phyloP scores from a whole-genome alignment of 2,888 invertebrate genomes.

The Tipula confusa region DNA sequence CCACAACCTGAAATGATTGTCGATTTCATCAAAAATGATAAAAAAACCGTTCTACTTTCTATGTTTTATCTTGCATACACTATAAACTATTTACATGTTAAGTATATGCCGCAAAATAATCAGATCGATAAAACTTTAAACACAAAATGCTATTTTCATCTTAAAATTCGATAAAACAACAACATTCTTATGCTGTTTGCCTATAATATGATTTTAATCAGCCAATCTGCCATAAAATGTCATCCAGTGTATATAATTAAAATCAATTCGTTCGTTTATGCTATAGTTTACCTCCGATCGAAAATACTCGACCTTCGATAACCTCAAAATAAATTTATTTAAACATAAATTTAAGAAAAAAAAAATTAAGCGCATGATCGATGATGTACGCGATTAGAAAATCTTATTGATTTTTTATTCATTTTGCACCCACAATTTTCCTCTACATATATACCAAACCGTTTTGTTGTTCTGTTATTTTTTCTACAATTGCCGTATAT shows the following conservation, averaged over 20 bases:
- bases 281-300: not conserved
- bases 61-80: too few relatives aligned
- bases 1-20: too few relatives aligned
- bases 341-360: not conserved
- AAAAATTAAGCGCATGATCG: slow-evolving; percentile 20
- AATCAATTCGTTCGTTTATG: too few relatives aligned
- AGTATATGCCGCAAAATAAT: not conserved
- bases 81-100: too few relatives aligned
- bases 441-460: too few relatives aligned
- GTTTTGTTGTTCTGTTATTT: too few relatives aligned
- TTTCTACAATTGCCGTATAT: not conserved
- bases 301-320: not conserved
- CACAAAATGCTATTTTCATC: not conserved
- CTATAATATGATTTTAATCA: not conserved
- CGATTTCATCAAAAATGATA: too few relatives aligned
- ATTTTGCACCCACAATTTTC: not conserved
- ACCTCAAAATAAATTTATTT: not conserved
- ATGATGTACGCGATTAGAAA: not conserved
- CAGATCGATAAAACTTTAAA: not conserved
- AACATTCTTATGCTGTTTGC: too few relatives aligned
- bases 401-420: not conserved
- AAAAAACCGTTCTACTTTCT: too few relatives aligned
- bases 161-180: not conserved
- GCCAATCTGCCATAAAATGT: not conserved
- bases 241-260: too few relatives aligned